Base-by-base conservation (phyloP, 2,113 vertebrate genomes). In the Labeo catla region DNA sequence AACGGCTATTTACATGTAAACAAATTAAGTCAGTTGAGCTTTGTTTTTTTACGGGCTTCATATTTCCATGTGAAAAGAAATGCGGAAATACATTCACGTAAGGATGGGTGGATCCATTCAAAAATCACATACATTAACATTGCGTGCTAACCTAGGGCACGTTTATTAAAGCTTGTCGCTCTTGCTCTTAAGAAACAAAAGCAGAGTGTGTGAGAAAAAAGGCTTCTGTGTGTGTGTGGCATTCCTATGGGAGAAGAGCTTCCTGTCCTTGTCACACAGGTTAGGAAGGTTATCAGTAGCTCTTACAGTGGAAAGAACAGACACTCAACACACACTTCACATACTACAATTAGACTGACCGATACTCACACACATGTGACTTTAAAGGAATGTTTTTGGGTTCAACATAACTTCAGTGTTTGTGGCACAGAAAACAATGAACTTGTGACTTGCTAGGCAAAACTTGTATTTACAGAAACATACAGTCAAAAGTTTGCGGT, bases 281-380 rank as follows among this genome's bases (percentile, higher is more conserved):
- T 87, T 79, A 86, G 52, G 10, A 21, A 88, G 89, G 86, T 86
- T 90, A 90, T 88, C 87, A 81, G 83, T 36, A 9, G 66, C 86
- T 84, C 85, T 84, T 84, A 81, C 70, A 70, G 74, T 70, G 43
- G 49, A 86, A 57, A 88, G 83, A 63, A 52, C 72, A 59, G 49
- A 76, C 84, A 86, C 78, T 80, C 47, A 66, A 85, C 84, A 86
- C 74, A 81, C 65, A 82, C 84, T 54, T 54, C 76, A 68, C 63
- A 0, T 52, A 52, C 81, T 83, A 78, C 52, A 84, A 86, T 63
- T 84, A 61, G 87, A 84, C 72, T 76, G 83, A 72, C 87, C 61
- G 73, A 68, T 45, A 86, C 66, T 76, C 28, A 9, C 52, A 68
- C 59, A 74, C 72, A 84, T 4, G 49, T 19, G 6, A 54, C 74